Evolutionary conservation across 2,113 vertebrate species (phyloP).

Genomic region (Antidorcas marsupialis): DNA sequence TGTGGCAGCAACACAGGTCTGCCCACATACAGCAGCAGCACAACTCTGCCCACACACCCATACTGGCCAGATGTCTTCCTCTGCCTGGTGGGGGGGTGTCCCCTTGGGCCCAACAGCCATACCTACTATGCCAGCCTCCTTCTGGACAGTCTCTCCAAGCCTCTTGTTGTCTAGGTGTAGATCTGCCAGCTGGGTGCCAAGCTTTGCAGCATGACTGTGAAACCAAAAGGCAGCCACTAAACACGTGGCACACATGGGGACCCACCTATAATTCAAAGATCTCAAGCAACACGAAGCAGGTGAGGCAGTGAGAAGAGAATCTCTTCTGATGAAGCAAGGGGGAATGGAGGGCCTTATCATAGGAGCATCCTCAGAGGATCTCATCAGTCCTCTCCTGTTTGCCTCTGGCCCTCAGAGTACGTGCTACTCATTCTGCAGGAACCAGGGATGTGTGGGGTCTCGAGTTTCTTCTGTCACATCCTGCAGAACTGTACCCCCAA

Average conservation of each 20-base stretch:
- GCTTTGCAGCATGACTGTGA: slow-evolving; percentile 84
- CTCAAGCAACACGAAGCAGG: not conserved
- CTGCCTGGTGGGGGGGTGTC: not conserved
- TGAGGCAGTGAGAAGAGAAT: not conserved
- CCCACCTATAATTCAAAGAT: too few species aligned
- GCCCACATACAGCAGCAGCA: not conserved
- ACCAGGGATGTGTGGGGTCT: fast-evolving
- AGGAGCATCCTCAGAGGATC: too few species aligned
- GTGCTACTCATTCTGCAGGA: not conserved
- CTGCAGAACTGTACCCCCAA: not conserved
- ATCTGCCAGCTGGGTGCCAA: slow-evolving; percentile 91
- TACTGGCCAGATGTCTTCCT: not conserved
- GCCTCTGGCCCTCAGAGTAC: not conserved
- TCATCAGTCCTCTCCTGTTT: not conserved
- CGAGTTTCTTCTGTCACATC: fast-evolving
- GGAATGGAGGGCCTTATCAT: too few species aligned
- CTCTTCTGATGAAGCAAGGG: not conserved
- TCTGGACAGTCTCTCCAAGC: slow-evolving; percentile 81
- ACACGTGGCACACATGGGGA: fast-evolving
- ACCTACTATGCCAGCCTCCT: slow-evolving; percentile 88
- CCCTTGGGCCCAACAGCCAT: slow-evolving; percentile 9
- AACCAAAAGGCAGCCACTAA: slow-evolving; percentile 29
- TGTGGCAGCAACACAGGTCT: not conserved
- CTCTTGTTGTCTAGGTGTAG: slow-evolving; percentile 91
- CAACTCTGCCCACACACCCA: not conserved